Evolutionary conservation across 2,113 vertebrate species (phyloP), one percentile per base, ranked within the genome.

Genomic region (Egretta garzetta): DNA sequence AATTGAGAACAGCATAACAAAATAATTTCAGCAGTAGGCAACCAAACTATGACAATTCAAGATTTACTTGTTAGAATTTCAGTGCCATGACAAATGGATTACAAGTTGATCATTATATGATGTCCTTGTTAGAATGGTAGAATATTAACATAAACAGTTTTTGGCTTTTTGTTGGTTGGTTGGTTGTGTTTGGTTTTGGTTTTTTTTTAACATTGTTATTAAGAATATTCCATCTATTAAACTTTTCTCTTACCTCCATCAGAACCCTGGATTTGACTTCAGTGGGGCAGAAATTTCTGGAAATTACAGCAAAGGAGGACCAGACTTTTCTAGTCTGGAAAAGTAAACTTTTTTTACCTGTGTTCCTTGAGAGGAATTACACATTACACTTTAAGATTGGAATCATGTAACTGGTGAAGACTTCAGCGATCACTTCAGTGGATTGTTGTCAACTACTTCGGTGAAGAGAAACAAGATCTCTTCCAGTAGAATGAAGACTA

Each of bases 221-320:
- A 47, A 3, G 8, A 56, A 59, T 66, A 41, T 71, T 62, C 30
- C 56, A 9, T 73, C 43, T 49, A 24, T 17, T 77, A 33, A 41
- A 32, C 67, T 71, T 84, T 24, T 67, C 20, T 95, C 53, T 95
- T 71, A 9, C 3, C 64, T 59, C 62, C 67, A 84, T 93, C 97
- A 99, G 99, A 99, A 99, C 93, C 99, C 99, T 97, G 99, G 99
- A 89, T 99, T 99, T 98, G 99, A 99, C 98, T 99, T 99, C 98
- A 99, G 99, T 2, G 99, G 99, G 24, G 99, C 99, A 97, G 99
- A 99, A 98, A 99, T 99, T 91, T 99, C 99, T 94, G 99, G 99
- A 91, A 99, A 99, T 93, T 99, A 99, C 96, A 98, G 98, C 66
- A 99, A 99, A 66, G 99, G 99, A 47, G 99, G 99, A 96, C 99